Evolutionary conservation across 1,140 invertebrate genomes (phyloP), one percentile per base, ranked within the genome.

Genomic region (Anastrepha obliqua): DNA sequence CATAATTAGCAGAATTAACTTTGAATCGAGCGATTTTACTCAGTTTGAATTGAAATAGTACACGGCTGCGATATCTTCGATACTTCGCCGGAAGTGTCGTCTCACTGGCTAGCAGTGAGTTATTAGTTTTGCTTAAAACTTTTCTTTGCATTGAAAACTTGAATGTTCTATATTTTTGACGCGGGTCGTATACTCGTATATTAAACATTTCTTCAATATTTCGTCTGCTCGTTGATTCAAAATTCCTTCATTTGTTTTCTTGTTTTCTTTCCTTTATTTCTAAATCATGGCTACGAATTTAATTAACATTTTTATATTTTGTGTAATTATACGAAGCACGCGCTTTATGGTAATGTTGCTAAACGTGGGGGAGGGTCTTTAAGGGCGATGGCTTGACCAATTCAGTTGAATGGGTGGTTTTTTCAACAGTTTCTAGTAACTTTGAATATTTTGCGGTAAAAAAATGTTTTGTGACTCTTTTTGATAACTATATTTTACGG

Each of bases 271-370:
- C 39, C 0, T 67, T 67, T 2, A 29, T 8, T 67, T 67, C 47
- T 51, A 9, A 29, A 29, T 29, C 29, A 55, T 55, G 51, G 51
- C 51, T 3, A 17, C 7, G 64, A 11, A 65, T 17, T 65, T 6
- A 17, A 7, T 65, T 20, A 11, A 51, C 47, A 42, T 85, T 15
- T 20, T 58, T 59, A 59, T 39, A 29, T 11, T 9, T 7, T 29
- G 20, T 39, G 44, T 29, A 85, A 60, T 86, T 60, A 62, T 59
- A 39, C 13, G 58, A 86, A 86, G 85, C 85, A 86, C 85, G 85
- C 59, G 55, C 29, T 62, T 39, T 62, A 86, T 86, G 58, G 3
- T 86, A 86, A 86, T 86, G 62, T 86, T 29, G 5, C 20, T 20
- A 55, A 58, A 58, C 3, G 9, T 20, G 8, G 8, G 2, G 7